Conservation (phyloP, 92 coral and sea anemone species). For the Metridium senile region DNA sequence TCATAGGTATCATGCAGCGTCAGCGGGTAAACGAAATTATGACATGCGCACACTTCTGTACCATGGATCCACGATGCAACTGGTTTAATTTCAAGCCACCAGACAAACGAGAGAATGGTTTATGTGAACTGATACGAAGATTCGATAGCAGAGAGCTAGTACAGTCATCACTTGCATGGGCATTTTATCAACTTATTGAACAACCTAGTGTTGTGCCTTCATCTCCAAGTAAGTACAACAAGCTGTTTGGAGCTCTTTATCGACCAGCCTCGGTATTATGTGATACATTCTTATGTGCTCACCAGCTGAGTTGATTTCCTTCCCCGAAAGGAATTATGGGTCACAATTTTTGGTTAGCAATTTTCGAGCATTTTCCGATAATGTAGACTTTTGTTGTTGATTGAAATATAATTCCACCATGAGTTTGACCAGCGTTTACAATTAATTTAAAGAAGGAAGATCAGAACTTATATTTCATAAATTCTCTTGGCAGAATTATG, state of each 20-base stretch:
- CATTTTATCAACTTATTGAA: constrained; percentile 2
- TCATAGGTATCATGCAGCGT: constrained; percentile 35
- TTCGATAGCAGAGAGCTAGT: constrained; percentile 16
- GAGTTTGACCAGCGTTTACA: too few species aligned
- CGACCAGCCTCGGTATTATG: too few species aligned
- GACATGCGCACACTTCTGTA: constrained; percentile 75
- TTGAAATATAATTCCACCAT: too few species aligned
- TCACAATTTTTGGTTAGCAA: too few species aligned
- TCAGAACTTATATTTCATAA: too few species aligned
- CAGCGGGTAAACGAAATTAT: constrained; percentile 41
- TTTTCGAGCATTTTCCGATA: too few species aligned
- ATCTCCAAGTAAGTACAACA: neutral
- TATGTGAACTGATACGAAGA: constrained; percentile 13
- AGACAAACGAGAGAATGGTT: neutral
- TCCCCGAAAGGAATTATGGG: too few species aligned
- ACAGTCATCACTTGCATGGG: constrained; percentile 4
- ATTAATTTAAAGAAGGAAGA: too few species aligned
- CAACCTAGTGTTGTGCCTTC: neutral
- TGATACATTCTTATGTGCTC: too few species aligned
- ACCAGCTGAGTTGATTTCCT: too few species aligned
- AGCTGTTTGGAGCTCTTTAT: neutral
- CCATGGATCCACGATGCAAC: constrained; percentile 37
- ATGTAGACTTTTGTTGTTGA: too few species aligned
- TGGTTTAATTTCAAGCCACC: constrained; percentile 55
- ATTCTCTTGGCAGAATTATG: too few species aligned